These are phyloP conservation scores for Erynnis tages DNA, from an alignment of 2,888 invertebrate genomes.

Conservation along the genomic window DNA sequence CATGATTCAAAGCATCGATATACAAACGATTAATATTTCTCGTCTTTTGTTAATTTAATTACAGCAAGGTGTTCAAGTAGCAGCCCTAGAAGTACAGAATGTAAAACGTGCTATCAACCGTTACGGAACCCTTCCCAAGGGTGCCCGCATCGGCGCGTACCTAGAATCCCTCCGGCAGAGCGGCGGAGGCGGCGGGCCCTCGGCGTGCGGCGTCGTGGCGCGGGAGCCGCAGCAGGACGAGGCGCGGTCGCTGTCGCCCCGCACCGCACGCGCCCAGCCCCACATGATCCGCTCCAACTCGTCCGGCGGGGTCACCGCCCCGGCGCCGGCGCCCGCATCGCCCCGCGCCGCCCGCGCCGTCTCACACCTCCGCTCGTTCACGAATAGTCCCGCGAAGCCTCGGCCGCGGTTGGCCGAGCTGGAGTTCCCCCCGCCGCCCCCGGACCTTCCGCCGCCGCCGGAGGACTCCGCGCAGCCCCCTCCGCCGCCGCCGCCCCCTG, in stretches of 20 bases:
- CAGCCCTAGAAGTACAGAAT: conserved; percentile 96
- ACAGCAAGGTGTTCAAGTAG: conserved; percentile 87
- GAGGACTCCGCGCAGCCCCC: conserved; percentile 81
- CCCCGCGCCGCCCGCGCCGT: conserved; percentile 60
- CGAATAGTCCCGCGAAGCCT: conserved; percentile 86
- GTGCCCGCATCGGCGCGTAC: conserved; percentile 97
- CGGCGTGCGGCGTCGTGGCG: conserved; percentile 66
- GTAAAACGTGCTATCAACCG: conserved; percentile 96
- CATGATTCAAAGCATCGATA: too few species aligned
- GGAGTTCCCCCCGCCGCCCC: conserved; percentile 93
- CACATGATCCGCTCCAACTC: conserved; percentile 96
- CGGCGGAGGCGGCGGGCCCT: conserved; percentile 56
- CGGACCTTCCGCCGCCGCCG: conserved; percentile 89
- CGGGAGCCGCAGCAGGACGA: conserved; percentile 58
- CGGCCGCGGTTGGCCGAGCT: conserved; percentile 90
- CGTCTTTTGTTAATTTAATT: conserved; percentile 8
- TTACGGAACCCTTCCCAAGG: conserved; percentile 98
- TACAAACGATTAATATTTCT: too few species aligned
- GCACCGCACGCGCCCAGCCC: conserved; percentile 85
- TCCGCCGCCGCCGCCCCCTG: conserved; percentile 77
- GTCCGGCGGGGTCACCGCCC: conserved; percentile 89
- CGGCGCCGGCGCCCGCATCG: conserved; percentile 72
- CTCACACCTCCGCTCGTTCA: conserved; percentile 77
- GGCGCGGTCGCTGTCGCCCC: conserved; percentile 83
- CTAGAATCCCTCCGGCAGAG: conserved; percentile 95